Evolutionary conservation across 1,140 invertebrate species (phyloP).

Genomic region (Physella acuta): DNA sequence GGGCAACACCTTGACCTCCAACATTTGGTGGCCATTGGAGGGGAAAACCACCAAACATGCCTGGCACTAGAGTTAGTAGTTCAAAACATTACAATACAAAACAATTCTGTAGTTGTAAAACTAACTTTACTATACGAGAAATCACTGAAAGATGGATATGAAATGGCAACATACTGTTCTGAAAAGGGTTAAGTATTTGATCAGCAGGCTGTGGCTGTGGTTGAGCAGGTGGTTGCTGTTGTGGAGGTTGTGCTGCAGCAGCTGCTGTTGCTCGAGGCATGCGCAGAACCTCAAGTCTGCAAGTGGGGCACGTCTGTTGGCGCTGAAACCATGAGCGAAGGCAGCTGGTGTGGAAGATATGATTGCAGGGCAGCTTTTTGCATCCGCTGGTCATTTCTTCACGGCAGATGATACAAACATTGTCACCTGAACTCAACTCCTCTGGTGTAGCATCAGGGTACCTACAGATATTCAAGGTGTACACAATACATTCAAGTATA

Average conservation of each 20-base stretch:
- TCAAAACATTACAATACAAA: neutral
- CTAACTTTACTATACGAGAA: too few species aligned
- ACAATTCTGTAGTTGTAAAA: too few species aligned
- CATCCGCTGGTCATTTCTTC: conserved; percentile 78
- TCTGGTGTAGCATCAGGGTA: conserved; percentile 93
- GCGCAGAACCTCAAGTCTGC: conserved; percentile 90
- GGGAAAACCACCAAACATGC: conserved; percentile 30
- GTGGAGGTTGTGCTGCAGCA: conserved; percentile 32
- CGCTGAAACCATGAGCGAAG: conserved; percentile 99
- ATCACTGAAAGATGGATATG: too few species aligned
- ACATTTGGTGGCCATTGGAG: conserved; percentile 26
- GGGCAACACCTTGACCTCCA: conserved; percentile 27
- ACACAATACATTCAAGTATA: neutral
- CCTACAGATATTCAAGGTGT: conserved; percentile 39
- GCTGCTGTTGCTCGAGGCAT: conserved; percentile 41
- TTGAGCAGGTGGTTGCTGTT: conserved; percentile 26
- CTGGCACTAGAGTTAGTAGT: conserved; percentile 25
- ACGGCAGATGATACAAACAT: conserved; percentile 98
- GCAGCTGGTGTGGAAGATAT: conserved; percentile 98
- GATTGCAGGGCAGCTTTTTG: conserved; percentile 98
- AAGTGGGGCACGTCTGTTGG: conserved; percentile 99
- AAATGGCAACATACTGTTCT: conserved; percentile 31
- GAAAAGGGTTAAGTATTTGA: conserved; percentile 21
- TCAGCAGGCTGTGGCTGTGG: conserved; percentile 10
- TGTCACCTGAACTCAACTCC: conserved; percentile 90